These are phyloP conservation scores for Camelus bactrianus DNA, from an alignment of 2,113 vertebrate species.

Conservation along the genomic window DNA sequence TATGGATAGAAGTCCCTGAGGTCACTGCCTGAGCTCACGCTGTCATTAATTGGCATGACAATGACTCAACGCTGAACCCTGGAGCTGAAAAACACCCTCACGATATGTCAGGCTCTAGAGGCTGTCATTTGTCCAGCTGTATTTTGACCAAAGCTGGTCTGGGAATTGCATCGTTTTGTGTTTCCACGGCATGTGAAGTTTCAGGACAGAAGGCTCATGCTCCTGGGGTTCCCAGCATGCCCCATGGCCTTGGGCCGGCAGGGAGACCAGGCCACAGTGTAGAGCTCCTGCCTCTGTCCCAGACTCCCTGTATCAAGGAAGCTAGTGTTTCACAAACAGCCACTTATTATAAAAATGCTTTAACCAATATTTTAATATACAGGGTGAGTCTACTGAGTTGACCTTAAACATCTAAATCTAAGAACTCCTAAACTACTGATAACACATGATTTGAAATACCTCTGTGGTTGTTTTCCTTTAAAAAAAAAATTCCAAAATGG, in stretches of 20 bases:
- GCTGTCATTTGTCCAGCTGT: constrained; percentile 50
- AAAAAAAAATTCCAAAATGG: not conserved
- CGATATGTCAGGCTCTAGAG: constrained; percentile 7
- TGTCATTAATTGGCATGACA: not conserved
- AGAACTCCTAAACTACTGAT: not conserved
- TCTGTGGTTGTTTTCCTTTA: not conserved
- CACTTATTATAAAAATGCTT: not conserved
- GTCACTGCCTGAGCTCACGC: not conserved
- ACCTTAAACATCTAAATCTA: not conserved
- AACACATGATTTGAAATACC: not conserved
- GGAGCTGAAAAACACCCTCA: not conserved
- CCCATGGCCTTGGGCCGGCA: not conserved
- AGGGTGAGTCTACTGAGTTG: not conserved
- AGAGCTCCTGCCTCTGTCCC: not conserved
- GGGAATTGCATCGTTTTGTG: not conserved
- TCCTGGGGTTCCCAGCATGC: not conserved
- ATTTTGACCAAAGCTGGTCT: not conserved
- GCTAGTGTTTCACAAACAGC: not conserved
- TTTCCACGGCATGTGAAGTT: constrained; percentile 32
- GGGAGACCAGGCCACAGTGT: not conserved
- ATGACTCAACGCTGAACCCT: constrained; percentile 26
- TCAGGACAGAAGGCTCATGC: not conserved
- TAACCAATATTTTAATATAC: not conserved
- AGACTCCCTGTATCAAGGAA: not conserved
- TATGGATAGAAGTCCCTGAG: not conserved